Percentiles rank a stretch among this genome's conserved stretches.
Evolutionary conservation across 2,888 invertebrate genomes (phyloP).

Genomic region (Elegia similella): DNA sequence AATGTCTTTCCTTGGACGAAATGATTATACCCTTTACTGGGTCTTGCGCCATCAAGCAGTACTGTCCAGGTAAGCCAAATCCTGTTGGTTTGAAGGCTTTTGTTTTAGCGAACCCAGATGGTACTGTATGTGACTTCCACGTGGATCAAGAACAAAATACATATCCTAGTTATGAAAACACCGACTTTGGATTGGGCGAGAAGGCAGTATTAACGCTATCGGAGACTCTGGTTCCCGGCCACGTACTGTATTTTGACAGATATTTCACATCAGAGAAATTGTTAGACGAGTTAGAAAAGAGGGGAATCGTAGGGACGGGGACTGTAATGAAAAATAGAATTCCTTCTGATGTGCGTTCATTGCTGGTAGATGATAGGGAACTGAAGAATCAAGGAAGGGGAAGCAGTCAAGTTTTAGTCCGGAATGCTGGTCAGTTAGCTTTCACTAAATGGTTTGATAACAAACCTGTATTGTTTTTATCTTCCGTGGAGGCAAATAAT

Average conservation of each 20-base stretch:
- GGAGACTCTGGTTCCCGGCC: conserved; percentile 16
- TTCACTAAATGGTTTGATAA: too few species aligned
- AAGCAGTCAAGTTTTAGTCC: not conserved
- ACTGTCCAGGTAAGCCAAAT: conserved; percentile 26
- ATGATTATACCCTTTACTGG: conserved; percentile 30
- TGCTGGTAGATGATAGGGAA: too few species aligned
- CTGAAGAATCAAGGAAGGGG: too few species aligned
- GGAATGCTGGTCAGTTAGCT: not conserved
- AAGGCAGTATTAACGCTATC: conserved; percentile 21
- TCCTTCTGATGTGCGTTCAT: not conserved
- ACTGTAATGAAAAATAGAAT: conserved; percentile 22
- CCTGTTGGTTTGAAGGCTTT: conserved; percentile 29
- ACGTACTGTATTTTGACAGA: conserved; percentile 23
- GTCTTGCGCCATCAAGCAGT: conserved; percentile 25
- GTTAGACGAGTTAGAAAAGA: conserved; percentile 4
- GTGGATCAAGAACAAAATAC: conserved; percentile 22
- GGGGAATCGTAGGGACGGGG: conserved; percentile 16
- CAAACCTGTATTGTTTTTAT: too few species aligned
- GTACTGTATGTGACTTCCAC: conserved; percentile 23
- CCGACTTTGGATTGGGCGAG: conserved; percentile 16
- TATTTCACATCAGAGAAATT: conserved; percentile 20
- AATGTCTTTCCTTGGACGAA: conserved; percentile 25
- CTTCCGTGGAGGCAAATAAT: not conserved
- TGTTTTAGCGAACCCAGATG: too few species aligned
- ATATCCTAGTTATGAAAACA: conserved; percentile 6